Evolutionary conservation across 2,888 invertebrate genomes (phyloP), one percentile per base, ranked within the genome.

Genomic region (Spatulosminthurus flaviceps): DNA sequence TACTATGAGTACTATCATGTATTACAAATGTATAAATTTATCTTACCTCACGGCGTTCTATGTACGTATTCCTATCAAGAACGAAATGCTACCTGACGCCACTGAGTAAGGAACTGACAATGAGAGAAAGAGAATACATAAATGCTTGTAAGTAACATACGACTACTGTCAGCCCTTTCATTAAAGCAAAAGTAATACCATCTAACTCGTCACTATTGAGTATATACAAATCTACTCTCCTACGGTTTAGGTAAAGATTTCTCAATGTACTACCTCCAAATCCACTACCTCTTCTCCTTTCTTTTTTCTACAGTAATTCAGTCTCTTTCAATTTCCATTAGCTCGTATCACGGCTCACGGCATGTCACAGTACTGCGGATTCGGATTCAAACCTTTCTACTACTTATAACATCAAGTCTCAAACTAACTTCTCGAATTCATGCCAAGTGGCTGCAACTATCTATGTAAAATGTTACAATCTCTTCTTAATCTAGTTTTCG

Each of bases 401-500:
- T 21, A 29, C 9, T 34, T 34, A 34, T 34, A 34, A 7, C 34
- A 13, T n/a, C 19, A 64, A 26, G 22, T 13, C 22, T n/a, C 11
- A 64, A 16, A 26, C 26, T n/a, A 34, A 70, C 41, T 61, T 74
- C 11, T 51, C 61, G 61, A 74, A 74, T 74, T 74, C 61, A 74
- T 74, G 74, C 74, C 74, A 74, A 74, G 29, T 61, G 61, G 61
- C 73, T 72, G 13, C 29, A 41, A 71, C 51, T 51, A n/a, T 51
- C 51, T 73, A 24, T 51, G 73, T 73, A 73, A 64, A 71, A 71
- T 22, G 34, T n/a, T 71, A 71, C 41, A 43, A 67, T 67, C 67
- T 26, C 26, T 72, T 51, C 72, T 72, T 72, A 72, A 72, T 72
- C 72, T 72, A 72, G 72, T 72, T 43, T 72, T 72, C 51, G 42